These are phyloP conservation scores for Micrastur ruficollis DNA, from an alignment of 2,797 vertebrate genomes.

Conservation along the genomic window DNA sequence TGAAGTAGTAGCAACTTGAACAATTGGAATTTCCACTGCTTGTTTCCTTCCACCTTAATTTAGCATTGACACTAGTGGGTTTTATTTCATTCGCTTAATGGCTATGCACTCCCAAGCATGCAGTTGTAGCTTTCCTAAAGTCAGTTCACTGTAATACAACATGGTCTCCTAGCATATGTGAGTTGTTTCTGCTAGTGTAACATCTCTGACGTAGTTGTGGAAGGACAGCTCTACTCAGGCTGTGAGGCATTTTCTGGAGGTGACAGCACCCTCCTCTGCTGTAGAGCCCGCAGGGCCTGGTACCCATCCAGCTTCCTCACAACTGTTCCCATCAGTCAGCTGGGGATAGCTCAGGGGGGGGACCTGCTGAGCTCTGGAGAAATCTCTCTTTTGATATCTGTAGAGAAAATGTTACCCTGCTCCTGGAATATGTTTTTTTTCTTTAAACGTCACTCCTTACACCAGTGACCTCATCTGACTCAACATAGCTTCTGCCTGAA, in stretches of 20 bases:
- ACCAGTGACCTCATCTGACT: conserved; percentile 33
- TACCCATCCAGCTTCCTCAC: neutral
- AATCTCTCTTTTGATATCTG: neutral
- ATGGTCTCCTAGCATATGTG: neutral
- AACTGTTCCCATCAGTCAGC: conserved; percentile 37
- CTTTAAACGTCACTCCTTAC: conserved; percentile 18
- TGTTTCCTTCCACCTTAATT: conserved; percentile 33
- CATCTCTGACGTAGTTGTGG: neutral
- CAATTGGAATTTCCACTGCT: conserved; percentile 53
- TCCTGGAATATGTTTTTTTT: neutral
- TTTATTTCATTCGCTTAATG: conserved; percentile 3
- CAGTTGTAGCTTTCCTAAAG: neutral
- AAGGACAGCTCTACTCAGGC: neutral
- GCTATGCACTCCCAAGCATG: neutral
- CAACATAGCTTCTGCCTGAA: neutral
- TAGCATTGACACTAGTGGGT: neutral
- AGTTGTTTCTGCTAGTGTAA: conserved; percentile 33
- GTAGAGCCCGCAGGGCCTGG: neutral
- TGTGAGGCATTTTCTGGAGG: neutral
- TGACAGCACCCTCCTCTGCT: neutral
- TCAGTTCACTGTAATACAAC: neutral
- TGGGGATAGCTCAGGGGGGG: neutral
- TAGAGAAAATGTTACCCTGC: conserved; percentile 35
- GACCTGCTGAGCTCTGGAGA: conserved; percentile 6
- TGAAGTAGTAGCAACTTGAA: neutral